A percentile compares a stretch with the other conserved stretches of the same genome.
Evolutionary conservation across 2,888 invertebrate species (phyloP).

Genomic region (Idaea aversata): DNA sequence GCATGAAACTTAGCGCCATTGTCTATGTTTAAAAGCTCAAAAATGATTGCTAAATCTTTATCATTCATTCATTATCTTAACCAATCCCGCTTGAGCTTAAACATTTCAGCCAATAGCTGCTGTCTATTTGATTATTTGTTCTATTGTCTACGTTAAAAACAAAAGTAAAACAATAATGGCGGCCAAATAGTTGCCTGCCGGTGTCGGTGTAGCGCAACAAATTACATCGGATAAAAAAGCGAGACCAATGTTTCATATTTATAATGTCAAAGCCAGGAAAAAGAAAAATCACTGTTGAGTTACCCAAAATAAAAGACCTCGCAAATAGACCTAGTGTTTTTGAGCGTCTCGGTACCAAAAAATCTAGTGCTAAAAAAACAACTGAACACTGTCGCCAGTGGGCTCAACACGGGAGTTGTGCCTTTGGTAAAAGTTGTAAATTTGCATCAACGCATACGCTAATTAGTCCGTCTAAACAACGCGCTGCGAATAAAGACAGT

Average conservation of each 20-base stretch:
- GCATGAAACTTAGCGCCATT: neutral
- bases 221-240: constrained; percentile 42
- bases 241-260: constrained; percentile 72
- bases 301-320: constrained; percentile 84
- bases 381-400: constrained; percentile 88
- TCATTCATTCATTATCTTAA: neutral
- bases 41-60: neutral
- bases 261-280: constrained; percentile 84
- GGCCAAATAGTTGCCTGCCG: constrained; percentile 40
- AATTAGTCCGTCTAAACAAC: constrained; percentile 87
- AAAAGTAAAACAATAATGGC: constrained; percentile 34
- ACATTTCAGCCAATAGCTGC: neutral
- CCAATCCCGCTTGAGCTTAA: neutral
- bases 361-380: constrained; percentile 79
- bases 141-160: constrained; percentile 20
- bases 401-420: constrained; percentile 88
- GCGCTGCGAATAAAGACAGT: constrained; percentile 83
- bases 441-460: constrained; percentile 87
- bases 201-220: constrained; percentile 17
- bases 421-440: constrained; percentile 89
- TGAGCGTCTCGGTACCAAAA: constrained; percentile 89
- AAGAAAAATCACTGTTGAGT: constrained; percentile 88
- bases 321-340: constrained; percentile 88
- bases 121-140: neutral
- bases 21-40: neutral